Conservation (phyloP, 2,888 invertebrate species). For the Cryptus viduatorius region DNA sequence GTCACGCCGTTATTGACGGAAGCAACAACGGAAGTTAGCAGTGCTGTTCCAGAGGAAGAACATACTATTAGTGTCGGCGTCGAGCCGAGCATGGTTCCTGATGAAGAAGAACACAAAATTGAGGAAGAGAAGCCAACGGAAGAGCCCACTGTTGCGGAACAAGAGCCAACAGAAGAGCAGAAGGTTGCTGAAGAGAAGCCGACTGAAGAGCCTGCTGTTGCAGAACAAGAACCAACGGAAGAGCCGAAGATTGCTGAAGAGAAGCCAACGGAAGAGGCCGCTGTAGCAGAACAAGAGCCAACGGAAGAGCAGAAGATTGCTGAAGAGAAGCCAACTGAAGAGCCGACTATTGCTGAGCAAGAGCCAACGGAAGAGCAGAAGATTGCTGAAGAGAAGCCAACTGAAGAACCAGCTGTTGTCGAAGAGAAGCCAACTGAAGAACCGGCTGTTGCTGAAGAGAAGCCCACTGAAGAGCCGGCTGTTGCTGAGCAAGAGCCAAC, state of each 20-base stretch:
- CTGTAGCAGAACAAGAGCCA: slow-evolving; percentile 58
- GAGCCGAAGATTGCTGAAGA: not conserved
- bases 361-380: slow-evolving; percentile 29
- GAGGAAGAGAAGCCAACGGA: slow-evolving; percentile 15
- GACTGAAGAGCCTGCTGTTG: not conserved
- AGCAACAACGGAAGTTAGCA: slow-evolving; percentile 42
- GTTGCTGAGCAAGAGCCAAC: slow-evolving; percentile 9
- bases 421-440: not conserved
- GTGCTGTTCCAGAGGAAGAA: not conserved
- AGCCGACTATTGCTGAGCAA: not conserved
- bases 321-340: slow-evolving; percentile 6
- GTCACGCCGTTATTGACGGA: slow-evolving; percentile 54
- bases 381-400: slow-evolving; percentile 4
- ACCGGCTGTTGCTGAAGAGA: not conserved
- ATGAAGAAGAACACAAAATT: not conserved
- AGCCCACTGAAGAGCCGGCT: slow-evolving; percentile 41
- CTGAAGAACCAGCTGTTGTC: not conserved
- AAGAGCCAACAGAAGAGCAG: not conserved
- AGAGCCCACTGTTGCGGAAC: slow-evolving; percentile 31
- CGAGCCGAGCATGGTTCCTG: not conserved
- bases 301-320: not conserved
- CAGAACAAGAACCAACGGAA: not conserved
- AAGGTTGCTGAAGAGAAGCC: not conserved
- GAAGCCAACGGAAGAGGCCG: not conserved
- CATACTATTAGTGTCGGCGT: not conserved